phyloP scores from a whole-genome alignment of 2,888 invertebrate species.

The Cheilosia vernalis region DNA sequence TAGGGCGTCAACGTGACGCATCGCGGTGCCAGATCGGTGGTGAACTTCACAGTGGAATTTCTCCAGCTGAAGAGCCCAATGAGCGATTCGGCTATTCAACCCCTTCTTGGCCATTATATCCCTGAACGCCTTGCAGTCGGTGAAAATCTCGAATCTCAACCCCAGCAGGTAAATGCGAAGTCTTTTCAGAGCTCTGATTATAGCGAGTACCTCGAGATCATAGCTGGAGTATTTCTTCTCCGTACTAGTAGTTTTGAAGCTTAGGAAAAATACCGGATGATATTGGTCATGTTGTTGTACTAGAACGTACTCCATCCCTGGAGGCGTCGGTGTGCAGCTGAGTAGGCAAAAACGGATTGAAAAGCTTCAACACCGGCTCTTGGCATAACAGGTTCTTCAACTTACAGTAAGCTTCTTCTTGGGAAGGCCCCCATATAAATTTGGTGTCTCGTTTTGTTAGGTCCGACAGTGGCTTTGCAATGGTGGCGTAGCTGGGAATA shows the following conservation, averaged over 20 bases:
- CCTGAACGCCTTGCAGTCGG: conserved; percentile 73
- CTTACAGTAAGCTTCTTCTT: conserved; percentile 37
- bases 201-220: conserved; percentile 76
- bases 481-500: conserved; percentile 55
- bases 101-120: conserved; percentile 56
- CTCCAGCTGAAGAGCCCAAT: conserved; percentile 77
- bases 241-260: conserved; percentile 74
- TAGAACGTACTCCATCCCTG: conserved; percentile 25
- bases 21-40: conserved; percentile 42
- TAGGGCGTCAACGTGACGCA: conserved; percentile 78
- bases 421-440: conserved; percentile 28
- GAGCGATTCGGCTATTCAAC: conserved; percentile 75
- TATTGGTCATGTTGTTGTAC: conserved; percentile 33
- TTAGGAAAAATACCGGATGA: conserved; percentile 75
- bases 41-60: conserved; percentile 35
- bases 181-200: conserved; percentile 59
- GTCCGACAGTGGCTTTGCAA: conserved; percentile 75
- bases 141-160: conserved; percentile 62
- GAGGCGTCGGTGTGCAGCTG: conserved; percentile 76
- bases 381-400: conserved; percentile 59
- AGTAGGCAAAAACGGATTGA: conserved; percentile 60
- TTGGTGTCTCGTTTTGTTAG: conserved; percentile 31
- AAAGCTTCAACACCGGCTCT: conserved; percentile 72
- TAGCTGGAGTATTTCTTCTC: conserved; percentile 77
- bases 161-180: conserved; percentile 37